Conservation (phyloP, 2,797 vertebrate genomes). For the Oryzias sinensis region DNA sequence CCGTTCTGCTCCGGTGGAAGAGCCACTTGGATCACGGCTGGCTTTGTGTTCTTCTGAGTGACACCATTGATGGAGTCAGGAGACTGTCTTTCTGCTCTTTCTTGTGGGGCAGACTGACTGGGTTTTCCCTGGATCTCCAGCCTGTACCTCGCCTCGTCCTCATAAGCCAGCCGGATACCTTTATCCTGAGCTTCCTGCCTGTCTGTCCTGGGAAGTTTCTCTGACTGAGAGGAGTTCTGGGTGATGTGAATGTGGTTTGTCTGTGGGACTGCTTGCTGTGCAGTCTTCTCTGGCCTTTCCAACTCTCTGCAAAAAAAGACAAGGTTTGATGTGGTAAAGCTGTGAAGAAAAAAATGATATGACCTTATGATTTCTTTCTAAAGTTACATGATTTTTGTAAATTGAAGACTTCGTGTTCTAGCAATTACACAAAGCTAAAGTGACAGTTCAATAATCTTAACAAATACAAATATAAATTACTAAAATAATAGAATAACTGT, state of each 20-base stretch:
- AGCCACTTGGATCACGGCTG: constrained; percentile 64
- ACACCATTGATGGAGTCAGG: constrained; percentile 69
- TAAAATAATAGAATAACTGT: too few species aligned
- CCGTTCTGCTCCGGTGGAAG: constrained; percentile 85
- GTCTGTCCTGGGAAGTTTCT: constrained; percentile 68
- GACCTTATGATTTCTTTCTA: not conserved
- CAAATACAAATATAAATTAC: too few species aligned
- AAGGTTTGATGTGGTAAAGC: not conserved
- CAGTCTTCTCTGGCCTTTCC: constrained; percentile 78
- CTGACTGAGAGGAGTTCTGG: constrained; percentile 75
- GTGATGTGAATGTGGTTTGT: constrained; percentile 81
- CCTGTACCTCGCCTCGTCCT: constrained; percentile 75
- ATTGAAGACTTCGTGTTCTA: not conserved
- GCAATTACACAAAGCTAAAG: not conserved
- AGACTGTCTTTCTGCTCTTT: constrained; percentile 79
- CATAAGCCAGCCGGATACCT: constrained; percentile 73
- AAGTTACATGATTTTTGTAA: not conserved
- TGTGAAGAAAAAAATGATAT: not conserved
- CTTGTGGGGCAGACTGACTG: constrained; percentile 58
- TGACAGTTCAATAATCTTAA: too few species aligned
- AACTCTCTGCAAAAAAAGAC: constrained; percentile 65
- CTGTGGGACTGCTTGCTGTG: constrained; percentile 84
- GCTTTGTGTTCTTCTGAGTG: constrained; percentile 83
- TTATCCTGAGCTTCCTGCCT: constrained; percentile 71
- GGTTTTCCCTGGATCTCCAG: constrained; percentile 79